These are phyloP conservation scores for Drosophila littoralis DNA, from an alignment of 1,140 invertebrate species.

Conservation along the genomic window DNA sequence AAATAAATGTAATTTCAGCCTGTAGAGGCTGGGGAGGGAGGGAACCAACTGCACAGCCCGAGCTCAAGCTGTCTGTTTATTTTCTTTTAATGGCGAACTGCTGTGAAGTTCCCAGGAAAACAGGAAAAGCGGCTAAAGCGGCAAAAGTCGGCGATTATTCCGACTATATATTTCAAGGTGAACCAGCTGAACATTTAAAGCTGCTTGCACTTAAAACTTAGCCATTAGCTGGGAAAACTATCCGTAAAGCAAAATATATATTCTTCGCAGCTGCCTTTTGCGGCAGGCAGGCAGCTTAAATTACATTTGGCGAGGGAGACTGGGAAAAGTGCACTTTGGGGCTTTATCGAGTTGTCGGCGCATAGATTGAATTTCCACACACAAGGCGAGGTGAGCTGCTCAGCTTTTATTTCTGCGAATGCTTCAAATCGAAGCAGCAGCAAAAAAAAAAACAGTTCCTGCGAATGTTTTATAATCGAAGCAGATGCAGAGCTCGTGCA, in stretches of 20 bases:
- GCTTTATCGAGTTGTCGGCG: not conserved
- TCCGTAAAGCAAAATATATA: constrained; percentile 2
- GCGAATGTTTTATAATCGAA: not conserved
- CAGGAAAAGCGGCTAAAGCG: not conserved
- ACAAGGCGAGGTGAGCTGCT: not conserved
- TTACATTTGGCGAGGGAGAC: constrained; percentile 9
- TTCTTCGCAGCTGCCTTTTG: constrained; percentile 19
- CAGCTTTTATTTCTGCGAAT: not conserved
- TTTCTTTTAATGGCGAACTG: constrained; percentile 6
- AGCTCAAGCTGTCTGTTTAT: not conserved
- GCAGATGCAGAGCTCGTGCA: constrained; percentile 13
- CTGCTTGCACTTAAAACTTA: constrained; percentile 12
- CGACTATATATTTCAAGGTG: constrained; percentile 22
- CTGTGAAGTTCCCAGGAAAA: constrained; percentile 55
- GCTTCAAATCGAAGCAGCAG: too few relatives aligned
- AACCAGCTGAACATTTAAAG: constrained; percentile 19
- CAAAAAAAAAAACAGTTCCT: too few relatives aligned
- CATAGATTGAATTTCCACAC: too few relatives aligned
- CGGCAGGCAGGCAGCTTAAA: constrained; percentile 14
- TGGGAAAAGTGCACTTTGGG: constrained; percentile 36
- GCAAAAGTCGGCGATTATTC: constrained; percentile 41
- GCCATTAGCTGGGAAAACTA: not conserved
- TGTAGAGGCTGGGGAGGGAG: constrained; percentile 2
- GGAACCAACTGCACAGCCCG: not conserved
- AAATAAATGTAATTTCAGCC: constrained; percentile 69